phyloP scores from a whole-genome alignment of 2,113 vertebrate genomes.

The rat (Rattus norvegicus) region GRCr8 NC_086039.1:133524001-133524500 shows the following conservation, averaged over 20 bases:
- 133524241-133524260: background rate
- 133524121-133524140: background rate
- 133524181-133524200: background rate
- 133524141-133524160: background rate
- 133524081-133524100: background rate
- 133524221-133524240: background rate
- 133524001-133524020: background rate
- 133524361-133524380: background rate
- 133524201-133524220: background rate
- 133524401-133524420: background rate
- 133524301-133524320: background rate
- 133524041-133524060: background rate
- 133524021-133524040: background rate
- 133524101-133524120: background rate
- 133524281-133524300: background rate
- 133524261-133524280: background rate
- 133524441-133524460: background rate
- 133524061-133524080: background rate
- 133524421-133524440: background rate
- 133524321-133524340: background rate
- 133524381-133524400: background rate
- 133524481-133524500: background rate
- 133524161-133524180: background rate
- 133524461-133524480: background rate
- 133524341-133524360: background rate